Base-by-base conservation (phyloP, 2,888 invertebrate genomes). In the Barypeithes pellucidus region DNA sequence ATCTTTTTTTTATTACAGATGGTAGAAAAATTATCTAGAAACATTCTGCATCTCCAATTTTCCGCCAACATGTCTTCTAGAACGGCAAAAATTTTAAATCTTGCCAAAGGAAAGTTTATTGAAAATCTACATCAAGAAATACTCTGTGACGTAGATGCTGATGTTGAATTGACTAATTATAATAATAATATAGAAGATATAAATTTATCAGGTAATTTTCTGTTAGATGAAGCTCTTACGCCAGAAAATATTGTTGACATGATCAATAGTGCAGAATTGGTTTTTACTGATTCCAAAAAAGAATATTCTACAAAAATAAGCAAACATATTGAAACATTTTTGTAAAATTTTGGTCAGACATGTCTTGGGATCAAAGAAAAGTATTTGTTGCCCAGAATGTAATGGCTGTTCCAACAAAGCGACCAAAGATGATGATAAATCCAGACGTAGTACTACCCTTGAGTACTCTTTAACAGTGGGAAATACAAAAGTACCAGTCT, bases 401-500 rank as follows among this genome's bases (percentile, higher is more conserved):
- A 8, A 16, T 36, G 36, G n/a, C 39, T 60, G 36, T 60, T 60
- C 60, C 5, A 60, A 60, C 33, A 60, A 60, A 60, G 20, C 3
- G 14, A 1, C 33, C 36, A 36, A 60, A 16, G 11, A 29, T 24
- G 4, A 59, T 8, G 12, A 52, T 5, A 16, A 24, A 33, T 65
- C 65, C 24, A 63, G 65, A 45, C 47, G 61, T 9, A 67, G 12
- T 11, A 62, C 12, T n/a, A 62, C 54, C 41, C 36, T 67, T 8
- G 12, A 41, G 11, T 68, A 68, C 39, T n/a, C 3, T 70, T 66
- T 73, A 29, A 45, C 14, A 5, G 29, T 63, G 14, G 24, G 22
- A 16, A 41, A 70, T 66, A 3, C 67, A 41, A 29, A 41, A n/a
- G 20, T 74, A 9, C 70, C 60, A 16, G 74, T 70, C 9, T 70